A percentile compares a stretch with the other conserved stretches of the same genome.
Conservation (phyloP, 2,888 invertebrate genomes). For the Pterobdella sp. region DNA sequence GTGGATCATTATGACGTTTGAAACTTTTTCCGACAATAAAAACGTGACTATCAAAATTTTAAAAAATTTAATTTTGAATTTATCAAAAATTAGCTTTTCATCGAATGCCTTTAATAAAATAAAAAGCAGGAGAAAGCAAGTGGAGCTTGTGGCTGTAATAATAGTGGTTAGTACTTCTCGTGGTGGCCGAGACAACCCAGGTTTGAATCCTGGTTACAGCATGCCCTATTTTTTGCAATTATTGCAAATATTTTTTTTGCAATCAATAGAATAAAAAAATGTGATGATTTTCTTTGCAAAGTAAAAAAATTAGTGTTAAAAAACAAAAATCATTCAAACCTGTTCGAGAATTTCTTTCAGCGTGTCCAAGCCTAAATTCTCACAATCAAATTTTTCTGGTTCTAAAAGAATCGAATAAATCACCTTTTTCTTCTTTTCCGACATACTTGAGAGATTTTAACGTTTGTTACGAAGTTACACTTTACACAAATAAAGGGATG, state of each 20-base stretch:
- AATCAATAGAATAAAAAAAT: background rate
- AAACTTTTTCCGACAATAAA: too few species aligned
- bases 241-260: background rate
- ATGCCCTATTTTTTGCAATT: slow-evolving; percentile 28
- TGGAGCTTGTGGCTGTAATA: slow-evolving; percentile 40
- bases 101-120: background rate
- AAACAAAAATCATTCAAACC: background rate
- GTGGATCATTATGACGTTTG: too few species aligned
- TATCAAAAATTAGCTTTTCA: background rate
- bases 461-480: background rate
- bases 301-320: background rate
- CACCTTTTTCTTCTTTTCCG: background rate
- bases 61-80: too few species aligned
- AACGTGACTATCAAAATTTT: too few species aligned
- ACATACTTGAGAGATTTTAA: background rate
- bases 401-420: background rate
- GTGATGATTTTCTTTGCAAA: background rate
- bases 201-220: slow-evolving; percentile 47
- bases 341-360: background rate
- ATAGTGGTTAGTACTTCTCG: slow-evolving; percentile 47
- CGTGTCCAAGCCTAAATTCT: background rate
- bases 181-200: slow-evolving; percentile 47
- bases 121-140: background rate
- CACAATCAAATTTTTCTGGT: background rate
- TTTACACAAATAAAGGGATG: background rate